Evolutionary conservation across 2,888 invertebrate species (phyloP), one percentile per base, ranked within the genome.

Genomic region (Hydropsyche betteni): DNA sequence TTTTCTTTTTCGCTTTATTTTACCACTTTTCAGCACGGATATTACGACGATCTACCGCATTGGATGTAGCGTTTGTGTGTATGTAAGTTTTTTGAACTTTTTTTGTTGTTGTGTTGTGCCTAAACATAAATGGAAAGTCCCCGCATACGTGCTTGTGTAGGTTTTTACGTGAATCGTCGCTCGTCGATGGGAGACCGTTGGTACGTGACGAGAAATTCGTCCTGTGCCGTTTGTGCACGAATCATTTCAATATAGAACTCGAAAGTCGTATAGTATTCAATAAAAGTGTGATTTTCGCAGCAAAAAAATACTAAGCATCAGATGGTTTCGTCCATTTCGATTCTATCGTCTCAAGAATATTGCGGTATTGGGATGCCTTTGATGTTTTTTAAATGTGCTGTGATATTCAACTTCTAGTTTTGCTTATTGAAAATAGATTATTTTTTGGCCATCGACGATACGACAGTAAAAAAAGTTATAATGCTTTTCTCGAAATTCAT

Each of bases 151-250:
- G n/a, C 44, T 10, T n/a, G 12, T n/a, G 16, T 55, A 55, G n/a
- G 12, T 55, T 36, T 12, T 34, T 10, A 36, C 36, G 64, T 12
- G 36, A 34, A 64, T 34, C 36, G 64, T 64, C 55, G 55, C 16
- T 3, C n/a, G n/a, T 14, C 16, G 16, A 14, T 55, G 16, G 16
- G 14, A 7, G 55, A 55, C 16, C 55, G 55, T 55, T 16, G 12
- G 55, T 16, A 64, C 64, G 64, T 64, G 64, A 64, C 64, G 64
- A 64, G 36, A 64, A 64, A 64, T 64, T 64, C 64, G 64, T 36
- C 16, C 58, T 14, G 3, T 10, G 44, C 58, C 58, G 24, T 58
- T 4, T 64, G 24, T 3, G 36, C 12, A 64, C 64, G 64, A 64
- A 64, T 64, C 64, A 36, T 64, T 64, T 64, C 64, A 36, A 64